Conservation (phyloP, 2,797 vertebrate genomes). For the Etheostoma perlongum region DNA sequence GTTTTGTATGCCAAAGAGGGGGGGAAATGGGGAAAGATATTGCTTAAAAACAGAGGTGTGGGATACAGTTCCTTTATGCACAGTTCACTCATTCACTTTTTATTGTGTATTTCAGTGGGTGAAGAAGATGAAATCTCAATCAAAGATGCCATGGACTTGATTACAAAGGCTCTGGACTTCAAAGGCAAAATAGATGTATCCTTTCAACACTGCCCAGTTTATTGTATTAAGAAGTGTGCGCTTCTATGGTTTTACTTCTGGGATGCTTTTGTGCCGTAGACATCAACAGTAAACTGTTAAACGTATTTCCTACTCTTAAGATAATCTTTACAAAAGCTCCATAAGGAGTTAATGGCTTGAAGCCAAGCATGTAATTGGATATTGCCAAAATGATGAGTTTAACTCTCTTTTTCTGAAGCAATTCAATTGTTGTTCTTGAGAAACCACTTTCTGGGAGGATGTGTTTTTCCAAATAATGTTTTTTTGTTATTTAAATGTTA, state of each 20-base stretch:
- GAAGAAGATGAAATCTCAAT: conserved; percentile 90
- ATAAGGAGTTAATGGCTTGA: not conserved
- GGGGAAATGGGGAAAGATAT: not conserved
- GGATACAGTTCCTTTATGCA: not conserved
- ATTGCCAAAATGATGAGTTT: too few species aligned
- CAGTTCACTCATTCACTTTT: not conserved
- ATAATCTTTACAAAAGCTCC: not conserved
- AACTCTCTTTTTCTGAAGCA: not conserved
- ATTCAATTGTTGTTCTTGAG: conserved; percentile 79
- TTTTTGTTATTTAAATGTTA: not conserved
- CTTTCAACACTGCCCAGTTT: not conserved
- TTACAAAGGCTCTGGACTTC: conserved; percentile 85
- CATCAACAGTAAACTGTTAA: not conserved
- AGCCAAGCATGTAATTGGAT: not conserved
- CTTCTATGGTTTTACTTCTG: not conserved
- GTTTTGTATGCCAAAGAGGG: not conserved
- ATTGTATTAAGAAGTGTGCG: not conserved
- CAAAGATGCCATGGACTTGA: conserved; percentile 80
- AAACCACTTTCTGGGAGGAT: not conserved
- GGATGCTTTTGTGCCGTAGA: not conserved
- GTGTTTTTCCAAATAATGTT: not conserved
- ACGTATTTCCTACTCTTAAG: not conserved
- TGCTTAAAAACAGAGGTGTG: not conserved
- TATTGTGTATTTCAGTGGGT: conserved; percentile 77
- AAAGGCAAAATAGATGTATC: conserved; percentile 74